Evolutionary conservation across 2,113 vertebrate species (phyloP).

Genomic region (Brachyhypopomus gauderio): DNA sequence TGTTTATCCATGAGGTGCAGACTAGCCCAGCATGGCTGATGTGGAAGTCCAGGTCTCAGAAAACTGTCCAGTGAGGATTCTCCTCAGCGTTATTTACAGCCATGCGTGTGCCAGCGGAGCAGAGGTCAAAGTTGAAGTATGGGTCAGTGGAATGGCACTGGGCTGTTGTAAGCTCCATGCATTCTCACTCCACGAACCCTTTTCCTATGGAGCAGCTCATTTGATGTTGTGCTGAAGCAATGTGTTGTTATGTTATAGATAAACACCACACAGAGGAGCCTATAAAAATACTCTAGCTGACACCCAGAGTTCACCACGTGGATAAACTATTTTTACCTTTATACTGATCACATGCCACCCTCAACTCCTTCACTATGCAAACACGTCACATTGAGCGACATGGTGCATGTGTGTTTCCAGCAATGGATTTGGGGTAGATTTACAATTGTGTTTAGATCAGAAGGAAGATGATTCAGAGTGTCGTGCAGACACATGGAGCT

Average conservation of each 20-base stretch:
- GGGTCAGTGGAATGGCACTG: slow-evolving; percentile 31
- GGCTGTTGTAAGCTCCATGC: background rate
- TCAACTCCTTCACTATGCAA: background rate
- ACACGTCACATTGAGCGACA: slow-evolving; percentile 11
- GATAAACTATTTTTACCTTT: background rate
- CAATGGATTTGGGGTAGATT: slow-evolving; percentile 45
- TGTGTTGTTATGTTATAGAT: background rate
- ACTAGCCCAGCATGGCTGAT: no score
- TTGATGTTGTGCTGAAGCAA: background rate
- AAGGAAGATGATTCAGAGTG: slow-evolving; percentile 57
- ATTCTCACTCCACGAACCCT: background rate
- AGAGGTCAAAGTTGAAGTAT: slow-evolving; percentile 51
- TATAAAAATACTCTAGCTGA: background rate
- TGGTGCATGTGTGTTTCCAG: slow-evolving; percentile 4
- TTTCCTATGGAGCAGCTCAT: background rate
- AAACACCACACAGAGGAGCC: background rate
- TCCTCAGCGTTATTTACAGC: slow-evolving; percentile 52
- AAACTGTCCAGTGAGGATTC: background rate
- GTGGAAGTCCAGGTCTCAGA: no score
- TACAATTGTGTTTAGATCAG: slow-evolving; percentile 55
- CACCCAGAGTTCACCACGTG: background rate
- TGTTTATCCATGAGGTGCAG: no score
- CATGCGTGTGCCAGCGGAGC: slow-evolving; percentile 42
- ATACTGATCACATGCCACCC: background rate
- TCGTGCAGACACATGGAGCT: slow-evolving; percentile 56